Evolutionary conservation across 2,113 vertebrate species (phyloP), one percentile per base, ranked within the genome.

Genomic region (Muscicapa adusta): DNA sequence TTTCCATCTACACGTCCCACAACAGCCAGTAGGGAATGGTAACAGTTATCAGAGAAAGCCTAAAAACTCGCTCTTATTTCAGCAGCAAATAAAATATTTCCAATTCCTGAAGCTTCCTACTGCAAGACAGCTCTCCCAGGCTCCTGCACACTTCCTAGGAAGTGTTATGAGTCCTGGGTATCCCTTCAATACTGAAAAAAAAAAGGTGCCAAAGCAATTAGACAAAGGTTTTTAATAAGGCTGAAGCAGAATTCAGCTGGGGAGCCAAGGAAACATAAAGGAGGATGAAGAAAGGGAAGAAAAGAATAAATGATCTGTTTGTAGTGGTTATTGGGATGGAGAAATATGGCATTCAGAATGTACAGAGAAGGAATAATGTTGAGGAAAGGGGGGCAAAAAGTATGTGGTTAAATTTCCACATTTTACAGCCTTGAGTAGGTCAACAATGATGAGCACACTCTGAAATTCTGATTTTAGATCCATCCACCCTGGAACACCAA

Each of bases 381-480:
- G 38, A 61, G 47, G 63, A 54, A 82, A 58, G 34, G 57, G 4
- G 17, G 4, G 17, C 3, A 76, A 29, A 5, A 89, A 42, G 36
- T 7, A 9, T 5, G 15, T 8, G 58, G 72, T 68, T 18, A 24
- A 38, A 66, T 33, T 43, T 74, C 53, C 51, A 17, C 8, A 7
- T 31, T 81, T 86, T 29, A 76, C 15, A 40, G 19, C 38, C 58
- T 36, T 36, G 47, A 81, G 22, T 8, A 13, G 3, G 5, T 33
- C 48, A 79, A 19, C 45, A 76, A 28, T 0, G 0, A 16, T 10
- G 43, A 31, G 17, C 1, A 0, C 2, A 23, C 31, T 54, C 84
- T 7, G 18, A 54, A 92, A 54, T 13, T 34, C 26, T 28, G 31
- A 62, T 18, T 85, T 68, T 5, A 68, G 25, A 79, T 45, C 50